Evolutionary conservation across 2,797 vertebrate genomes (phyloP), one percentile per base, ranked within the genome.

Genomic region (Brachyalestes nurse): DNA sequence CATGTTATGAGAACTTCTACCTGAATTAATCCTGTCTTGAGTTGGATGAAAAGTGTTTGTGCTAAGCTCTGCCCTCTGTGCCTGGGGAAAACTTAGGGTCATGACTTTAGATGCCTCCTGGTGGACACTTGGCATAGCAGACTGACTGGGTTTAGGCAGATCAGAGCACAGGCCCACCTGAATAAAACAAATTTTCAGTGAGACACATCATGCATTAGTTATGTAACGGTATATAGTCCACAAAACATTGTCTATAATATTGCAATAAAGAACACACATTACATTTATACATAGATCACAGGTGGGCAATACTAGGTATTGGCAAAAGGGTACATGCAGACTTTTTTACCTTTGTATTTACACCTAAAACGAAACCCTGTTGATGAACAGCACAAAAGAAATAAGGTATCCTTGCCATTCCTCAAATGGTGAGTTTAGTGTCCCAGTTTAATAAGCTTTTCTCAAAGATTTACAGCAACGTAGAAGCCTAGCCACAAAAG

Each of bases 161-260:
- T 97, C 96, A 0, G 95, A 93, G 78, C 95, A 94, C 25, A 99
- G 88, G 85, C 88, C 94, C n/a, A 99, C 96, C 98, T 99, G 87
- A 69, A 6, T 53, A 53, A 47, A 71, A 25, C 75, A 62, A 8
- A 53, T 34, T 7, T 66, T 79, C 14, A 55, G 0, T 13, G 23
- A 61, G 10, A 10, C 12, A 75, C 12, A 64, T 12, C n/a, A 74
- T 25, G 19, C 47, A 67, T 28, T 21, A 78, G 66, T 38, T 69
- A 34, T 34, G n/a, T 0, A 45, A 53, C 21, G 28, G 67, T 6
- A 53, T 49, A 53, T 9, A 7, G 25, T 34, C 47, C 47, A 51
- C 23, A 69, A 51, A 1, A 23, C 28, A 4, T 2, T 23, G 21
- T 13, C 21, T 9, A 51, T 25, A 21, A 14, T 40, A 42, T 4